Evolutionary conservation across 1,140 invertebrate genomes (phyloP), one percentile per base, ranked within the genome.

Genomic region (Teleopsis dalmanni): DNA sequence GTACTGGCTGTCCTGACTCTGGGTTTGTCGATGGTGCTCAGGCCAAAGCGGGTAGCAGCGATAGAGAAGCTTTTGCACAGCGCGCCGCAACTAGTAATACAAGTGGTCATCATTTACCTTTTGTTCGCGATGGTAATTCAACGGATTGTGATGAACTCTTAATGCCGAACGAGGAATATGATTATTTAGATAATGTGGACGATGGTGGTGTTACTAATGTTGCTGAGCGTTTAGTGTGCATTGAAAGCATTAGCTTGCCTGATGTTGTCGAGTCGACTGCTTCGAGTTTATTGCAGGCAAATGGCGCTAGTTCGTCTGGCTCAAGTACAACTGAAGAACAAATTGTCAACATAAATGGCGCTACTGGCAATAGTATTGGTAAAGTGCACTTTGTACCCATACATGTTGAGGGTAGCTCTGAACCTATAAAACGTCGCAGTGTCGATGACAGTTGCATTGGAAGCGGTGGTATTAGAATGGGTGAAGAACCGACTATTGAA

Each of bases 231-330:
- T 51, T 68, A 51, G 66, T 69, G 26, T 65, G 66, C 55, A 69
- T 69, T 40, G 65, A 69, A 60, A 69, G 65, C 56, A 69, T 69
- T 55, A 69, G 65, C 48, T 57, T 69, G 59, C 65, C 65, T 50
- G 65, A 69, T 54, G 65, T 69, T 45, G 65, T 69, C 16, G 65
- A 68, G 14, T 65, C 69, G 63, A 69, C 65, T 59, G 69, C 65
- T 54, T 58, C 33, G 21, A 29, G 44, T 10, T 16, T 35, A 25
- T 48, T 37, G 36, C 19, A 25, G 13, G 23, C 27, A 11, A 38
- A 37, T 22, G 16, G 7, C 10, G 37, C 46, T 21, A 42, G 53
- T 50, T 22, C 51, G 9, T 18, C 48, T 27, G 22, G 44, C 40
- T 40, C 51, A 37, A 57, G 59, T 43, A 52, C 51, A 14, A 58